Conservation (phyloP, 2,113 vertebrate genomes). For the Porphyrio hochstetteri region DNA sequence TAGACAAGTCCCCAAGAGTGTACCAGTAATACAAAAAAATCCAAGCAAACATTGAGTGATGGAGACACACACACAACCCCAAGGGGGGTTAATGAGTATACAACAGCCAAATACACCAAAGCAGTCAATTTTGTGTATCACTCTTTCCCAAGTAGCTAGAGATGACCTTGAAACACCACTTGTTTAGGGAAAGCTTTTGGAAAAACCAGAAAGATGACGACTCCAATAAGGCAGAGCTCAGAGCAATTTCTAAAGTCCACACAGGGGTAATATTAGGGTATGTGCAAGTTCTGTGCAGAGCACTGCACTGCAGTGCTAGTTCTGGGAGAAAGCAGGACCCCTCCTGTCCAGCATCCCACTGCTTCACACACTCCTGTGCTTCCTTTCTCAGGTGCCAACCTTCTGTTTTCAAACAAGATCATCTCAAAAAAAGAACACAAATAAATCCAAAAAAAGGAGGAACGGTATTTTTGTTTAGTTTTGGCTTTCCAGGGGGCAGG, state of each 20-base stretch:
- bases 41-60: not conserved
- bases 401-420: slow-evolving; percentile 42
- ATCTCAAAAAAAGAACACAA: not conserved
- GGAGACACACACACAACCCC: not conserved
- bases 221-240: not conserved
- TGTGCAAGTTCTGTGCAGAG: not conserved
- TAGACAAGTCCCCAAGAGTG: not conserved
- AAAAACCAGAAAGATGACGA: not conserved
- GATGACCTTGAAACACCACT: not conserved
- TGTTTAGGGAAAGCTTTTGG: not conserved
- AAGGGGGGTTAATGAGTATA: not conserved
- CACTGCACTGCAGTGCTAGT: not conserved
- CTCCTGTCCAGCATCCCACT: slow-evolving; percentile 12
- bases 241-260: not conserved
- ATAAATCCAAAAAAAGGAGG: not conserved
- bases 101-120: not conserved
- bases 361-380: not conserved
- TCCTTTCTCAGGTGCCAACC: slow-evolving; percentile 50
- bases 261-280: not conserved
- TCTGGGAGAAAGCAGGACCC: not conserved
- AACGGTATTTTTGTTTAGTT: not conserved
- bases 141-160: not conserved
- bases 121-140: not conserved
- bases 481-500: slow-evolving; percentile 18
- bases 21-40: not conserved